Evolutionary conservation across 2,888 invertebrate genomes (phyloP).

Genomic region (Dryadula phaetusa): DNA sequence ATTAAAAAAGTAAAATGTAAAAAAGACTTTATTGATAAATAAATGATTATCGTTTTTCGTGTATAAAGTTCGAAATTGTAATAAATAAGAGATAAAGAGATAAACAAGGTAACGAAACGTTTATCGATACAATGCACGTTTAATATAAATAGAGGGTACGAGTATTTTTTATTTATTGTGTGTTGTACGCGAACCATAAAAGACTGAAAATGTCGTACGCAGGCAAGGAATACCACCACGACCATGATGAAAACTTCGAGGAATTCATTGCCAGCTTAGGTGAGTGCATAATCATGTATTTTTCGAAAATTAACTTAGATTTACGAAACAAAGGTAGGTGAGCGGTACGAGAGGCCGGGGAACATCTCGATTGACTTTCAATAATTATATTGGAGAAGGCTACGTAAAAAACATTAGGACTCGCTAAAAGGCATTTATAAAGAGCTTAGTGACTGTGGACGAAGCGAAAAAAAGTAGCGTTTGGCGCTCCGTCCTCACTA

Average conservation of each 20-base stretch:
- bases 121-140: conserved; percentile 17
- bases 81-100: conserved; percentile 14
- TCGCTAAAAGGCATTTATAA: too few relatives aligned
- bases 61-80: conserved; percentile 23
- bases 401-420: too few relatives aligned
- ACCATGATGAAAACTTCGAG: conserved; percentile 56
- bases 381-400: too few relatives aligned
- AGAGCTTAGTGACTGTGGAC: too few relatives aligned
- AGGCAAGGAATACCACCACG: conserved; percentile 55
- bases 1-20: too few relatives aligned
- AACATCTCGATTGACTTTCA: too few relatives aligned
- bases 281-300: too few relatives aligned
- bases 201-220: conserved; percentile 56
- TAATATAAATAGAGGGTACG: conserved; percentile 30
- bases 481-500: too few relatives aligned
- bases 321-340: too few relatives aligned
- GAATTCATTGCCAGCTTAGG: conserved; percentile 54
- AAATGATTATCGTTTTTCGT: conserved; percentile 4
- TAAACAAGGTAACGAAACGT: not conserved
- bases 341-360: too few relatives aligned
- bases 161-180: conserved; percentile 18
- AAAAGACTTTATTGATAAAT: not conserved
- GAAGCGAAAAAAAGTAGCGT: too few relatives aligned
- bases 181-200: conserved; percentile 4
- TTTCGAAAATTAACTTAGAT: too few relatives aligned